Evolutionary conservation across 2,888 invertebrate genomes (phyloP).

Genomic region (Acleris laterana): DNA sequence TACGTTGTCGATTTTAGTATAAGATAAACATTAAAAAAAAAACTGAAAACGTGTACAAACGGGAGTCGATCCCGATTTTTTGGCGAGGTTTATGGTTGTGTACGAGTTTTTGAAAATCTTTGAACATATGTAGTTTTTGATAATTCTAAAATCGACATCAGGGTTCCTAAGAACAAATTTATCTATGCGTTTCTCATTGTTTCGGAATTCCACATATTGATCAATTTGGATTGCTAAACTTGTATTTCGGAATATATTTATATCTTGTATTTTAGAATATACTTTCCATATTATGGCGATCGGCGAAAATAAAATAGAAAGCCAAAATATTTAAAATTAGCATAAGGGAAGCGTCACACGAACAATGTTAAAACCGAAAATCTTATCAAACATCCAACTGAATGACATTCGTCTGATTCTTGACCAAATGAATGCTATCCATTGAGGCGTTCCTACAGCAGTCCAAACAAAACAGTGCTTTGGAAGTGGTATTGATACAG

Average conservation of each 20-base stretch:
- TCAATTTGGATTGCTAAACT: too few species aligned
- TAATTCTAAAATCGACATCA: too few species aligned
- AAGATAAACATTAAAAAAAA: too few species aligned
- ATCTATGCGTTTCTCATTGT: neutral
- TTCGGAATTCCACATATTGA: neutral
- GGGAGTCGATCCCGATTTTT: too few species aligned
- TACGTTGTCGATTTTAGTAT: too few species aligned
- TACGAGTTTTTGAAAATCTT: too few species aligned
- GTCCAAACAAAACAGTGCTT: slow-evolving; percentile 25
- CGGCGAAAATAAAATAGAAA: slow-evolving; percentile 55
- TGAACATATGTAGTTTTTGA: too few species aligned
- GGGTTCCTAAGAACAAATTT: too few species aligned
- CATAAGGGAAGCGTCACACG: slow-evolving; percentile 67
- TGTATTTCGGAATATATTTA: neutral
- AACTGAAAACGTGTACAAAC: too few species aligned
- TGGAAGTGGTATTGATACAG: slow-evolving; percentile 17
- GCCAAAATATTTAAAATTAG: slow-evolving; percentile 48
- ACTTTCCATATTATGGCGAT: slow-evolving; percentile 48
- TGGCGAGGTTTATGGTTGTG: too few species aligned
- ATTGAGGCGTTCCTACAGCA: slow-evolving; percentile 17
- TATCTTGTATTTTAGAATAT: neutral
- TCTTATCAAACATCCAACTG: slow-evolving; percentile 45
- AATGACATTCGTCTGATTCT: slow-evolving; percentile 39
- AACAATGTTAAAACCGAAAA: slow-evolving; percentile 55
- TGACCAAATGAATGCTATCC: neutral